Conservation (phyloP, 2,797 vertebrate species). For the Brachyrhaphis roseni region DNA sequence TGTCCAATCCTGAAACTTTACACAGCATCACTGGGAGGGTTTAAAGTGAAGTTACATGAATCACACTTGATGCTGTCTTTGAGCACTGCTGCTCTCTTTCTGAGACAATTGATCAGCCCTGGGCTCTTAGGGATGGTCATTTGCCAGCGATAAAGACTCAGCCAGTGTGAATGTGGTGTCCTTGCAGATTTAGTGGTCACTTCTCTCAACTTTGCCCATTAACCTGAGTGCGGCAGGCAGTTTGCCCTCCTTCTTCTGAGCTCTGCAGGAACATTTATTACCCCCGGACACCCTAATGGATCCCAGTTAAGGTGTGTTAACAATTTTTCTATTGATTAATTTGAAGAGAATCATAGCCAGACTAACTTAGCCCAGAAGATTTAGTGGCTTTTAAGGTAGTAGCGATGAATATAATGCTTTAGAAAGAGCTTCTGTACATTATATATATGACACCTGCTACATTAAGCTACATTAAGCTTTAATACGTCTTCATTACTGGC, state of each 20-base stretch:
- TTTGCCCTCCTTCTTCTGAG: conserved; percentile 69
- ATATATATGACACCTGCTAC: conserved; percentile 99
- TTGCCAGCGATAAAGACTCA: conserved; percentile 55
- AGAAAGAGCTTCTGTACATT: conserved; percentile 99
- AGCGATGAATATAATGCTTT: conserved; percentile 99
- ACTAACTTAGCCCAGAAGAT: conserved; percentile 93
- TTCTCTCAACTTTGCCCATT: conserved; percentile 86
- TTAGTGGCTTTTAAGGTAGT: conserved; percentile 99
- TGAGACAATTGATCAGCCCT: conserved; percentile 60
- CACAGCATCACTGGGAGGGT: conserved; percentile 21
- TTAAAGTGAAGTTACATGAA: conserved; percentile 49
- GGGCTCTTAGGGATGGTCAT: conserved; percentile 62
- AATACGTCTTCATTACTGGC: conserved; percentile 99
- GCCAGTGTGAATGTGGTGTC: conserved; percentile 76
- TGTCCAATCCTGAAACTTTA: conserved; percentile 1
- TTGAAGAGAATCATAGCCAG: conserved; percentile 88
- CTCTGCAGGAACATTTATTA: conserved; percentile 92
- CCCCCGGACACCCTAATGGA: conserved; percentile 95
- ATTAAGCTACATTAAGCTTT: conserved; percentile 99
- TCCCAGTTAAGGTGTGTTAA: conserved; percentile 98
- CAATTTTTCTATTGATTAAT: conserved; percentile 99
- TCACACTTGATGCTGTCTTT: conserved; percentile 43
- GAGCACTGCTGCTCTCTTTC: conserved; percentile 22
- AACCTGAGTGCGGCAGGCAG: conserved; percentile 84
- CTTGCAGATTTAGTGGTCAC: conserved; percentile 85